phyloP scores from a whole-genome alignment of 2,888 invertebrate species.

The Drosophila robusta region DNA sequence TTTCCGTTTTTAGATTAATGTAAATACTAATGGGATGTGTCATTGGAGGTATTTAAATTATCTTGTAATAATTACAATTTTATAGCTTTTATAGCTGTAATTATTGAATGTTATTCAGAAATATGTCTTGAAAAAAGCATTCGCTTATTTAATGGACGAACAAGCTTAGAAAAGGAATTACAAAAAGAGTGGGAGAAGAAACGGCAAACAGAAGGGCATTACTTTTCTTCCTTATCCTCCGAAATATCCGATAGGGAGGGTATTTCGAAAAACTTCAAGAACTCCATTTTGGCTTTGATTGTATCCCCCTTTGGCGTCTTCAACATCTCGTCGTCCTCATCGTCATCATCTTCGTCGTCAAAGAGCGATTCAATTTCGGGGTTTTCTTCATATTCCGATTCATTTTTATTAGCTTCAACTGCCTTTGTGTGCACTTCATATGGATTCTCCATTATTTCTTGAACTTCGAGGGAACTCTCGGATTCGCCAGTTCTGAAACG shows the following conservation, averaged over 20 bases:
- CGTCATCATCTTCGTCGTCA: neutral
- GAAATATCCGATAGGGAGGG: slow-evolving; percentile 47
- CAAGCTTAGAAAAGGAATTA: neutral
- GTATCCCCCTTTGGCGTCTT: slow-evolving; percentile 13
- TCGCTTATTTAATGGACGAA: too few species aligned
- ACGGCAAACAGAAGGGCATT: neutral
- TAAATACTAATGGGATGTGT: slow-evolving; percentile 25
- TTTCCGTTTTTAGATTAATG: slow-evolving; percentile 18
- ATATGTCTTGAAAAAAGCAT: too few species aligned
- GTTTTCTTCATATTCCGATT: neutral
- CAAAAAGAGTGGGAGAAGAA: neutral
- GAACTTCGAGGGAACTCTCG: neutral
- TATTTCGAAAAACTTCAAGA: slow-evolving; percentile 30
- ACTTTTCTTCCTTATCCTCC: slow-evolving; percentile 24
- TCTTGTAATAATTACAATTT: slow-evolving; percentile 20
- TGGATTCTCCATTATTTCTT: neutral
- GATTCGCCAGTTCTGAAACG: slow-evolving; percentile 16
- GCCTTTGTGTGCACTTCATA: neutral
- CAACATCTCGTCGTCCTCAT: slow-evolving; percentile 1
- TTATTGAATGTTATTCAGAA: neutral
- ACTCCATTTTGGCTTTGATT: slow-evolving; percentile 31
- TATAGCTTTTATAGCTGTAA: slow-evolving; percentile 12
- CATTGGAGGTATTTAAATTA: slow-evolving; percentile 12
- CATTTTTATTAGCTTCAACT: neutral
- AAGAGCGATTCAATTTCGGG: slow-evolving; percentile 9